Evolutionary conservation across 2,888 invertebrate species (phyloP), one percentile per base, ranked within the genome.

Genomic region (Phorcus lineatus): DNA sequence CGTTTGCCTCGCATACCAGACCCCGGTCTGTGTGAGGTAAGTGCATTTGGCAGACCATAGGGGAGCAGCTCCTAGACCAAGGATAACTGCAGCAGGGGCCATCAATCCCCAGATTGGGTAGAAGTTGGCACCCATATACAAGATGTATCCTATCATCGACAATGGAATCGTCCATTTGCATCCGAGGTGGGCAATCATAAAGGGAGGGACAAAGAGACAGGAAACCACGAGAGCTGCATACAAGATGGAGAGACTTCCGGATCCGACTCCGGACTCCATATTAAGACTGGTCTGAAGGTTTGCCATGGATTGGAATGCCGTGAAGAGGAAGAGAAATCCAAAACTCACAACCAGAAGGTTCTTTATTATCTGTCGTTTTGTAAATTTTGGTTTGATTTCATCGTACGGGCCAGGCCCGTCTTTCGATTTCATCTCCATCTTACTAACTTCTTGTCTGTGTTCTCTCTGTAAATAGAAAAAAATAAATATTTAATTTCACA

Each of bases 1-100:
- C 17, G 97, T 90, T 70, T 93, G 94, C 91, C 96, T 96, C 19
- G 98, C 97, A 94, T 97, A 97, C 87, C 96, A 96, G 84, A 97
- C 96, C 70, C 98, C 98, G 62, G 84, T 84, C 81, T 91, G 88
- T 17, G 99, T 99, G 84, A 99, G 95, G 93, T 99, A 99, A 0
- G 98, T 97, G 82, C 99, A 98, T 93, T 99, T 97, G n/a, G 99
- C 97, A 0, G 98, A 97, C 99, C 99, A 99, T 96, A 99, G 96
- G 74, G 98, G 98, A 0, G 98, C 98, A 1, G 98, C 99, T 13
- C 98, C 98, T 79, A 98, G 94, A 85, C 99, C 99, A 52, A 98
- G 95, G n/a, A 99, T 94, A 40, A 98, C 96, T 28, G 98, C 98
- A 54, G 98, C 97, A 0, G 94, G 92, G 13, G 93, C 88, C 85